Conservation (phyloP, 2,888 invertebrate species). For the Eristalis tenax region DNA sequence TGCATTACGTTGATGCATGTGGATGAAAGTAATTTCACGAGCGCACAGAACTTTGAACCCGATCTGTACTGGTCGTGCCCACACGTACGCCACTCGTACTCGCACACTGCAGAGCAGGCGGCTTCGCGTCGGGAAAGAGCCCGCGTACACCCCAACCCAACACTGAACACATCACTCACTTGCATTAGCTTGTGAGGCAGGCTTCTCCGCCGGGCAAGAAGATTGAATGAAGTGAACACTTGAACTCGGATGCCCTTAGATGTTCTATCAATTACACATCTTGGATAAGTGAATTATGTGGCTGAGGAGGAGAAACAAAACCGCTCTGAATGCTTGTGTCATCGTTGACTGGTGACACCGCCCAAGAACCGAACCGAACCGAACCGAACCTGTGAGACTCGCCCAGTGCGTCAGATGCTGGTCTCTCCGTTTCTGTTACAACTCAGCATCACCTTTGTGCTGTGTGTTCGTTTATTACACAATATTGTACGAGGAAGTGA, state of each 20-base stretch:
- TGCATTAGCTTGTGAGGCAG: constrained; percentile 9
- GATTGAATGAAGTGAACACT: constrained; percentile 36
- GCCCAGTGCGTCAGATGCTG: constrained; percentile 49
- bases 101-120: constrained; percentile 26
- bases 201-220: neutral
- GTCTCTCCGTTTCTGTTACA: constrained; percentile 41
- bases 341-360: constrained; percentile 57
- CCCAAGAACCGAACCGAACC: constrained; percentile 34
- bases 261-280: constrained; percentile 67
- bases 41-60: constrained; percentile 68
- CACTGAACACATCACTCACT: constrained; percentile 32
- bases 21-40: constrained; percentile 43
- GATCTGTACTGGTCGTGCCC: constrained; percentile 61
- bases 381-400: neutral
- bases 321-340: constrained; percentile 46
- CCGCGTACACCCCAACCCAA: constrained; percentile 39
- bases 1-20: constrained; percentile 35
- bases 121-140: constrained; percentile 17
- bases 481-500: constrained; percentile 4
- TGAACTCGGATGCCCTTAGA: constrained; percentile 67
- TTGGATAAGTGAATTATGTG: constrained; percentile 49
- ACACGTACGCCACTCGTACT: constrained; percentile 30
- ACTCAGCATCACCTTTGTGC: constrained; percentile 47
- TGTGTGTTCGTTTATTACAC: constrained; percentile 55
- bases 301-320: constrained; percentile 33